phyloP scores from a whole-genome alignment of 2,113 vertebrate genomes.

The Hoplias malabaricus region DNA sequence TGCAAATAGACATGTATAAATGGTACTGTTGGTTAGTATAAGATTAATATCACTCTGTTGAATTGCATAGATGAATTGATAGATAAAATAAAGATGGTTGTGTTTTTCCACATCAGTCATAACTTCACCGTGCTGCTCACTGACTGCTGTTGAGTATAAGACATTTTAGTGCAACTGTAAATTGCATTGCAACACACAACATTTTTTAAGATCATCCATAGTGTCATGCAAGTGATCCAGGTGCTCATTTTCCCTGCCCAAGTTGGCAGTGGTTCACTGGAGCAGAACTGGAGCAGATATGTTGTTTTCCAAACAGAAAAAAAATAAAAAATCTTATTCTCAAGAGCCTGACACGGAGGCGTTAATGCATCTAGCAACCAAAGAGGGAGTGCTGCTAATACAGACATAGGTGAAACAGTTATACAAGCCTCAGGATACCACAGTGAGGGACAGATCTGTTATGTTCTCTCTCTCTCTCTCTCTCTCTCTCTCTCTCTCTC shows the following conservation, averaged over 20 bases:
- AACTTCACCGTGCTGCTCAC: no score
- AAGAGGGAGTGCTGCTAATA: slow-evolving; percentile 18
- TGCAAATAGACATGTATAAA: background rate
- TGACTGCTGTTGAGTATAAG: no score
- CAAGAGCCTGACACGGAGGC: slow-evolving; percentile 14
- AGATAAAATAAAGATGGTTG: no score
- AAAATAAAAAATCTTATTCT: slow-evolving; percentile 17
- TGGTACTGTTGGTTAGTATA: no score
- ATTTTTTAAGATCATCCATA: background rate
- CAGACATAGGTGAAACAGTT: slow-evolving; percentile 4
- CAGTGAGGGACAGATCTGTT: background rate
- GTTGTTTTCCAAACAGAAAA: background rate
- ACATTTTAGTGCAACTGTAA: no score
- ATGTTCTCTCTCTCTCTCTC: background rate
- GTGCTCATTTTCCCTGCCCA: background rate
- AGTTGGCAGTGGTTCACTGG: slow-evolving; percentile 7
- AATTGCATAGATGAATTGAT: no score
- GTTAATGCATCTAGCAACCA: slow-evolving; percentile 33
- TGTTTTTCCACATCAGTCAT: no score
- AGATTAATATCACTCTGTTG: no score
- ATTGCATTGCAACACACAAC: no score
- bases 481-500: no score
- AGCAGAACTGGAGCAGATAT: background rate
- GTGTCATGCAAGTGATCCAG: background rate
- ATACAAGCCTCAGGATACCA: background rate